These are phyloP conservation scores for Columba guinea DNA, from an alignment of 2,797 vertebrate genomes.

Conservation along the genomic window DNA sequence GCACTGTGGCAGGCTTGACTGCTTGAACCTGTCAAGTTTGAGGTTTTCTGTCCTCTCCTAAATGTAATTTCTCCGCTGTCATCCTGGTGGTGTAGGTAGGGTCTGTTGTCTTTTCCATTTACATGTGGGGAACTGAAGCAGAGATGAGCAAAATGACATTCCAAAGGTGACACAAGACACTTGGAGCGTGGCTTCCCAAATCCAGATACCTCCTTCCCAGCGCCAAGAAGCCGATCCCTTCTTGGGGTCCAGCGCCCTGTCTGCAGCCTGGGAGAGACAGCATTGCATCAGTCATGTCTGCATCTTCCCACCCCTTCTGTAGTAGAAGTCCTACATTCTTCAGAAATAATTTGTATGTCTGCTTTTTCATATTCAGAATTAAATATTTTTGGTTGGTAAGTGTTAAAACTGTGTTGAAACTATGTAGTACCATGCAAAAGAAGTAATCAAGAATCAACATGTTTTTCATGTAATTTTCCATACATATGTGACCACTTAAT, in stretches of 20 bases:
- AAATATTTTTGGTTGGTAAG: rapidly evolving
- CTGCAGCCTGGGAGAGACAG: neutral
- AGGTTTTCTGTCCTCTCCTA: neutral
- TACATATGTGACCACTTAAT: neutral
- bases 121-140: neutral
- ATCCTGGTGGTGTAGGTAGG: neutral
- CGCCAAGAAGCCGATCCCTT: neutral
- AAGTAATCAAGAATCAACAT: rapidly evolving
- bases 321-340: neutral
- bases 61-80: neutral
- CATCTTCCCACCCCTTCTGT: neutral
- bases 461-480: neutral
- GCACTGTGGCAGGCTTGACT: neutral
- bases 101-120: neutral
- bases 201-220: neutral
- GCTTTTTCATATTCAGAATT: neutral
- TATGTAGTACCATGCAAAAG: neutral
- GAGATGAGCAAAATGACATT: neutral
- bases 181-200: neutral
- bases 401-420: neutral
- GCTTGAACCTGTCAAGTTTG: neutral
- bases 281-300: neutral
- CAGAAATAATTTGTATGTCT: neutral
- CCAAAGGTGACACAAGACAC: neutral
- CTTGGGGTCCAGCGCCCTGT: neutral